Evolutionary conservation across 2,113 vertebrate genomes (phyloP).

Genomic region (Malurus elegans): DNA sequence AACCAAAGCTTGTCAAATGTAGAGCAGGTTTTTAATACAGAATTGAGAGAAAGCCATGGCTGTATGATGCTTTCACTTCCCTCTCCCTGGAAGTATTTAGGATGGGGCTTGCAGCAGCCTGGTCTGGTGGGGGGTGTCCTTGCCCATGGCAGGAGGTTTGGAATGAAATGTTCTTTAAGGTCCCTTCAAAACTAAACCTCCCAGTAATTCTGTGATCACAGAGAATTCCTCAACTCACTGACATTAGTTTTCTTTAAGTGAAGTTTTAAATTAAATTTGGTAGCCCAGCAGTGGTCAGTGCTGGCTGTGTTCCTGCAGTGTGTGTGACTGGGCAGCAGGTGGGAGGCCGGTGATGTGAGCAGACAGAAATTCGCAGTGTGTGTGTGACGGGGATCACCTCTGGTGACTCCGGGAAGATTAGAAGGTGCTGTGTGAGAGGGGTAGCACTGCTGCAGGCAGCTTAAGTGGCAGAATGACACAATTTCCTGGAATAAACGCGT

Average conservation of each 20-base stretch:
- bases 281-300: accelerated
- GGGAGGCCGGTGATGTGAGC: conserved; percentile 73
- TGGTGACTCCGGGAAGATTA: conserved; percentile 82
- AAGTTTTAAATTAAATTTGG: background rate
- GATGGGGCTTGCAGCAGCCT: background rate
- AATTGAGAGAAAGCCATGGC: background rate
- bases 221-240: background rate
- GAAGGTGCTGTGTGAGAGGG: conserved; percentile 78
- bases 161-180: background rate
- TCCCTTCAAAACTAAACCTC: background rate
- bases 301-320: background rate
- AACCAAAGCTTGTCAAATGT: background rate
- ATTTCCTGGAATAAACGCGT: conserved; percentile 85
- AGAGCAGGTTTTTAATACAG: background rate
- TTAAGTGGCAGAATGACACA: conserved; percentile 85
- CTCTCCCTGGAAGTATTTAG: background rate
- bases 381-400: conserved; percentile 81
- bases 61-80: accelerated
- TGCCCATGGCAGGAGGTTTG: background rate
- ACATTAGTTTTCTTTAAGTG: background rate
- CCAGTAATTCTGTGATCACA: accelerated
- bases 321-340: conserved; percentile 38
- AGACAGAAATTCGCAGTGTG: conserved; percentile 76
- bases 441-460: conserved; percentile 77
- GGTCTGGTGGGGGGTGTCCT: background rate